Conservation (phyloP, 2,888 invertebrate species). For the Pocota personata region DNA sequence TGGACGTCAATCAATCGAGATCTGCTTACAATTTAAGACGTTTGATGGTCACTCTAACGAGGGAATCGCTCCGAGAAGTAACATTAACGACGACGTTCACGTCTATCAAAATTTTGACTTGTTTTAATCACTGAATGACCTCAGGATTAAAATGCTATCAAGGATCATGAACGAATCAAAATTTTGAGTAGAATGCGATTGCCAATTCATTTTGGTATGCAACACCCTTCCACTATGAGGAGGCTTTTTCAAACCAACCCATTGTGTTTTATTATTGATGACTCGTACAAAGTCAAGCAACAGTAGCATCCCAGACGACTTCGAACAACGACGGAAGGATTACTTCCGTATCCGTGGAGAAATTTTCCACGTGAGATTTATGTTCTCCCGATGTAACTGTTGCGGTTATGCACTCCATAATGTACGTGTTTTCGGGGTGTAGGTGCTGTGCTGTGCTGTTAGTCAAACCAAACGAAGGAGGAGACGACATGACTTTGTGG, state of each 20-base stretch:
- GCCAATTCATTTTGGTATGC: conserved; percentile 44
- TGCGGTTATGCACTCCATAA: conserved; percentile 7
- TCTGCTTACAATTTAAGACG: background rate
- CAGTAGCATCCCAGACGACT: conserved; percentile 17
- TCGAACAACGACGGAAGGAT: conserved; percentile 38
- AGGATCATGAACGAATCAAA: background rate
- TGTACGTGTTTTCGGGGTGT: background rate
- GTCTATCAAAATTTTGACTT: conserved; percentile 7
- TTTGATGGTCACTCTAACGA: conserved; percentile 15
- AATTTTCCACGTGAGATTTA: conserved; percentile 52
- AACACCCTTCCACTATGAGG: background rate
- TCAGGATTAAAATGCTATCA: conserved; percentile 24
- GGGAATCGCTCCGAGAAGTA: background rate
- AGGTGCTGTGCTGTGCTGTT: background rate
- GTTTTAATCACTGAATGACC: background rate
- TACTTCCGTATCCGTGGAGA: conserved; percentile 66
- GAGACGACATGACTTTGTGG: conserved; percentile 24
- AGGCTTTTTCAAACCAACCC: background rate
- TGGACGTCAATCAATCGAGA: conserved; percentile 36
- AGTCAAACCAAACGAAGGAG: background rate
- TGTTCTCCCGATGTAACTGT: conserved; percentile 53
- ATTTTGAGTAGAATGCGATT: no score
- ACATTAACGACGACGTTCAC: background rate
- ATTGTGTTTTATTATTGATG: conserved; percentile 41
- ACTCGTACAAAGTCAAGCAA: background rate